These are phyloP conservation scores for Gavia stellata DNA, from an alignment of 2,113 vertebrate species.

Conservation along the genomic window DNA sequence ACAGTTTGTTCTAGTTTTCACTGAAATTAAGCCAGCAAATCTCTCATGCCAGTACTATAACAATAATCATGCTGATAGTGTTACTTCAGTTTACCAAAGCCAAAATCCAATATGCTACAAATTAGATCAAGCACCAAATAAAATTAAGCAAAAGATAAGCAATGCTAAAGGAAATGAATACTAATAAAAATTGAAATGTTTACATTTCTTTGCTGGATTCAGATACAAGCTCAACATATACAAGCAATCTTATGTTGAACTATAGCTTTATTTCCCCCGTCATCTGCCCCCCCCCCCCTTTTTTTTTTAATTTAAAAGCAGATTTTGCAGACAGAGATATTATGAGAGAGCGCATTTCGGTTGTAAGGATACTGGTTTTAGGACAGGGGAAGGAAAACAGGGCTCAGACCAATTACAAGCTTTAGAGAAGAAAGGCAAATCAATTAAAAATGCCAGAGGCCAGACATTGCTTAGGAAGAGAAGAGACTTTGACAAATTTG, in stretches of 20 bases:
- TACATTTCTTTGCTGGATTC: conserved; percentile 4
- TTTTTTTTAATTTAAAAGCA: background rate
- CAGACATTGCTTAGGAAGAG: background rate
- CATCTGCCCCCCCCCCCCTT: rapidly evolving
- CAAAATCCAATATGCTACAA: conserved; percentile 38
- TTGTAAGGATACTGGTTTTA: background rate
- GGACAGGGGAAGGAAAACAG: background rate
- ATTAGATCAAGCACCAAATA: conserved; percentile 49
- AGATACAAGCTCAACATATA: background rate
- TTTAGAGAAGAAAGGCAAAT: conserved; percentile 16
- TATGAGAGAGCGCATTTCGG: background rate
- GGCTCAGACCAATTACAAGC: conserved; percentile 6
- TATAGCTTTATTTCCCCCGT: background rate
- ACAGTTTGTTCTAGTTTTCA: conserved; percentile 53
- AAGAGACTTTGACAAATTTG: conserved; percentile 18
- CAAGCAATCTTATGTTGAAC: background rate
- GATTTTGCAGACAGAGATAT: background rate
- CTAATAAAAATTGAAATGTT: conserved; percentile 18
- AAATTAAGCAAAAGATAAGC: conserved; percentile 40
- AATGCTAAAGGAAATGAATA: conserved; percentile 8
- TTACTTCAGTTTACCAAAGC: conserved; percentile 44
- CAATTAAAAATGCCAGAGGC: conserved; percentile 42
- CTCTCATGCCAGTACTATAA: conserved; percentile 16
- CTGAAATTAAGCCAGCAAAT: conserved; percentile 54
- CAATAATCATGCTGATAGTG: conserved; percentile 47